phyloP scores from a whole-genome alignment of 2,797 vertebrate species.

The Aulostomus chinensis region DNA sequence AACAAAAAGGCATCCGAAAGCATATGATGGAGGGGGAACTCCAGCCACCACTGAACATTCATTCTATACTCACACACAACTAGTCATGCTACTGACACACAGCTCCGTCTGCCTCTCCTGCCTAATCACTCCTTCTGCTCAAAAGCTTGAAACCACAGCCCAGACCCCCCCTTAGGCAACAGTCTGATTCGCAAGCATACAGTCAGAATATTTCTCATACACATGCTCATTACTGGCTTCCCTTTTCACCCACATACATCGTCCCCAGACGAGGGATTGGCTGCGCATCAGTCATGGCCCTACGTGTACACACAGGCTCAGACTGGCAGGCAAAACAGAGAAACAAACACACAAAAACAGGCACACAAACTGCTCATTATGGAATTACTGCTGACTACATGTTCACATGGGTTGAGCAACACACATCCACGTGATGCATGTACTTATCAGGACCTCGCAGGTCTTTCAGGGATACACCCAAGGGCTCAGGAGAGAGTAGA shows the following conservation, averaged over 20 bases:
- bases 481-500: constrained; percentile 1
- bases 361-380: constrained; percentile 22
- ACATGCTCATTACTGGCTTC: constrained; percentile 50
- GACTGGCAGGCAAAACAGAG: constrained; percentile 34
- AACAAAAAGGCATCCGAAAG: constrained; percentile 59
- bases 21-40: constrained; percentile 65
- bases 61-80: constrained; percentile 54
- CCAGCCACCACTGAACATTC: constrained; percentile 62
- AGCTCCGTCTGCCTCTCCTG: constrained; percentile 39
- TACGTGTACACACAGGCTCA: constrained; percentile 59
- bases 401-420: constrained; percentile 20
- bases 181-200: constrained; percentile 33
- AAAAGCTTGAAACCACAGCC: constrained; percentile 62
- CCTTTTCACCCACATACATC: constrained; percentile 56
- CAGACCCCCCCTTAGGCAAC: constrained; percentile 54
- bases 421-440: constrained; percentile 1
- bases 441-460: constrained; percentile 17
- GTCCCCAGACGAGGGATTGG: constrained; percentile 47
- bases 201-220: constrained; percentile 45
- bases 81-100: constrained; percentile 65
- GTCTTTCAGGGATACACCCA: constrained; percentile 9
- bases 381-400: constrained; percentile 31
- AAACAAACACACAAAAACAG: constrained; percentile 44
- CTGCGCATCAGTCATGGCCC: constrained; percentile 41
- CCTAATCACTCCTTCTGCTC: constrained; percentile 61